phyloP scores from a whole-genome alignment of 2,888 invertebrate species.

The Heliconius hortense region DNA sequence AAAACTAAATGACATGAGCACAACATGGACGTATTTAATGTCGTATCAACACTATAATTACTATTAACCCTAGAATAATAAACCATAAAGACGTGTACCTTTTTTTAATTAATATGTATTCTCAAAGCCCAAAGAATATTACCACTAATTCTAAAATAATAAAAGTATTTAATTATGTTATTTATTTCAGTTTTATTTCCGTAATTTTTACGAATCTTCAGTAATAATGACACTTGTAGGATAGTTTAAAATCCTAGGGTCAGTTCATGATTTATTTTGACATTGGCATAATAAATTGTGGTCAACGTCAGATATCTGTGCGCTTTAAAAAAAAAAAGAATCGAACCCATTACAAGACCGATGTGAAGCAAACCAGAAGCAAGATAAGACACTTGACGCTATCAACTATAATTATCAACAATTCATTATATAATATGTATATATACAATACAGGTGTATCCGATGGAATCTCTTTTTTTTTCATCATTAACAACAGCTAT shows the following conservation, averaged over 20 bases:
- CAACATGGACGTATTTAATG: not conserved
- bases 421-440: slow-evolving; percentile 6
- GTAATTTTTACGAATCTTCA: too few species aligned
- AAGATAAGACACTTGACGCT: slow-evolving; percentile 44
- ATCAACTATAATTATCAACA: slow-evolving; percentile 38
- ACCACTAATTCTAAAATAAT: too few species aligned
- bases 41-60: not conserved
- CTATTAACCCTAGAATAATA: not conserved
- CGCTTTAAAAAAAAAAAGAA: slow-evolving; percentile 34
- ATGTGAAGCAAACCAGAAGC: slow-evolving; percentile 31
- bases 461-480: slow-evolving; percentile 25
- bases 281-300: slow-evolving; percentile 16
- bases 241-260: too few species aligned
- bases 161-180: too few species aligned
- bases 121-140: too few species aligned
- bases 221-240: too few species aligned
- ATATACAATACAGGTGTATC: slow-evolving; percentile 1
- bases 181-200: too few species aligned
- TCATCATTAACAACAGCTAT: slow-evolving; percentile 17
- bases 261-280: too few species aligned
- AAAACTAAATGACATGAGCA: not conserved
- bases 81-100: too few species aligned
- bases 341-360: slow-evolving; percentile 34
- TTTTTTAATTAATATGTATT: too few species aligned
- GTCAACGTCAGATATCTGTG: slow-evolving; percentile 32